Base-by-base conservation (phyloP, 2,113 vertebrate species). In the Chaetodon trifascialis region DNA sequence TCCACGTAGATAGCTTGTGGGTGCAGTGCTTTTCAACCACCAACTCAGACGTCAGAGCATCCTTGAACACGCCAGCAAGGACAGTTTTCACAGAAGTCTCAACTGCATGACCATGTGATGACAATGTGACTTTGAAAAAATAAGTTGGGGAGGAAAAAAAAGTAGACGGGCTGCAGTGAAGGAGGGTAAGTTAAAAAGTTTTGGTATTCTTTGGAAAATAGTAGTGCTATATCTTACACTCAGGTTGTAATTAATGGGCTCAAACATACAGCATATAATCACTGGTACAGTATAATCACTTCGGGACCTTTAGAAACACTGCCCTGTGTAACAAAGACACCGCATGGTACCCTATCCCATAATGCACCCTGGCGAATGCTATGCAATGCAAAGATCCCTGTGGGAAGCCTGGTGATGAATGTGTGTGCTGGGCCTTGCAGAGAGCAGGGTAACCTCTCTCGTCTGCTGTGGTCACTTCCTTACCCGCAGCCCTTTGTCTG, bases 381-480 rank as follows among this genome's bases (percentile, higher is more conserved):
- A 47, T 68, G 78, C 76, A 79, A 81, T 63, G 76, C 86, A 76
- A 52, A 70, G 67, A 49, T 60, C 79, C 88, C 86, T 76, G 73
- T 79, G 90, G 88, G 90, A 85, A 70, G 67, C 73, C 70, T 42
- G 74, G 78, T 93, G 90, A 94, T 92, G 84, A 91, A 94, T 93
- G 91, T 75, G 52, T 73, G 73, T 73, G 80, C 80, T 59, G 8
- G 65, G 59, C 69, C 71, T 47, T 55, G 76, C 73, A 79, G 85
- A 85, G 82, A 86, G 71, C 80, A 64, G 21, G 17, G 46, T 87
- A 86, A 86, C 91, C 89, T 86, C 80, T 80, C 55, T 83, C 68
- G 82, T 83, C 73, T 44, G 49, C 85, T 15, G 17, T 60, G 79
- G 86, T 88, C 87, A 80, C 75, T 74, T 49, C 30, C 34, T 80